phyloP scores from a whole-genome alignment of 1,140 invertebrate genomes.

The Polypedilum pembai region DNA sequence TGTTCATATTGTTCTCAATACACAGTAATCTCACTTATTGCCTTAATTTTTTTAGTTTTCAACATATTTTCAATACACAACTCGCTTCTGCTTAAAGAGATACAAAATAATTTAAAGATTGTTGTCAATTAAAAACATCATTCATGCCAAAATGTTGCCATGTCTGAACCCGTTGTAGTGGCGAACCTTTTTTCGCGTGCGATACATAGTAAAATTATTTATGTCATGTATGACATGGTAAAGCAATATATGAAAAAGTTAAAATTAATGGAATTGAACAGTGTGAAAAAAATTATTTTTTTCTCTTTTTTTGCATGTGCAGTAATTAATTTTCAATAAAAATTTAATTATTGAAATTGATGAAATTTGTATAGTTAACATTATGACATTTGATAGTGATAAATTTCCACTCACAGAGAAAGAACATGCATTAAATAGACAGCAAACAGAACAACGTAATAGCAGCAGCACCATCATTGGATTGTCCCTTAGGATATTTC shows the following conservation, averaged over 20 bases:
- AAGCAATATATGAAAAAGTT: too few relatives aligned
- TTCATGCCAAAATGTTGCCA: too few relatives aligned
- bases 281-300: too few relatives aligned
- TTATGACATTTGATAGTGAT: neutral
- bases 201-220: too few relatives aligned
- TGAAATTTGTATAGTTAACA: neutral
- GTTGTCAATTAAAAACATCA: too few relatives aligned
- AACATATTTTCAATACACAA: too few relatives aligned
- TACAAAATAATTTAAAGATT: too few relatives aligned
- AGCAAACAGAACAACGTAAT: neutral
- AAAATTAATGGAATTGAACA: too few relatives aligned
- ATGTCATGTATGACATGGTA: too few relatives aligned
- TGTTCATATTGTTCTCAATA: neutral
- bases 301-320: neutral
- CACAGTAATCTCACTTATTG: neutral
- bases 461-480: neutral
- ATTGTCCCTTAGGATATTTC: constrained; percentile 12
- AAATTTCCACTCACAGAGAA: neutral
- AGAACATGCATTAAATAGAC: neutral
- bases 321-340: constrained; percentile 25
- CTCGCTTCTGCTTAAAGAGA: too few relatives aligned
- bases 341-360: constrained; percentile 2
- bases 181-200: too few relatives aligned
- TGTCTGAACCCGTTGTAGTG: too few relatives aligned
- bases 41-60: neutral